A percentile compares a stretch with the other conserved stretches of the same genome.
phyloP scores from a whole-genome alignment of 2,888 invertebrate species.

The Dioctria rufipes region DNA sequence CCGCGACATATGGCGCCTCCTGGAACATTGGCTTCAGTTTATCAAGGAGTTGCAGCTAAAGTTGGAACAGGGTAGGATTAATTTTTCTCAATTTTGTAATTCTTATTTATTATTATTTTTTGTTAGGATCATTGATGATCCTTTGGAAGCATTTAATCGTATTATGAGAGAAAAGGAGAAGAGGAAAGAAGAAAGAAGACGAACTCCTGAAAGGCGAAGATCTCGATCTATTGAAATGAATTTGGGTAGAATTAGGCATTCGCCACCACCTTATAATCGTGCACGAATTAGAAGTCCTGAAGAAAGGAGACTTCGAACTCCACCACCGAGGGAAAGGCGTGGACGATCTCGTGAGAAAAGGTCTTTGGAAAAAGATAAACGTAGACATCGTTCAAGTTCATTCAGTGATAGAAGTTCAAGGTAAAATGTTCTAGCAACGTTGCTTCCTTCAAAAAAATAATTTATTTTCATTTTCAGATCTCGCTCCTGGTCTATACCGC shows the following conservation, averaged over 20 bases:
- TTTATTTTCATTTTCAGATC: conserved; percentile 60
- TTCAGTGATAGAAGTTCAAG: conserved; percentile 63
- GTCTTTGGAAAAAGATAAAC: conserved; percentile 56
- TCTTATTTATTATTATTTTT: no score
- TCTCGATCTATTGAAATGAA: conserved; percentile 68
- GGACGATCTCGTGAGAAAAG: conserved; percentile 66
- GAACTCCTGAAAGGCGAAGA: conserved; percentile 72
- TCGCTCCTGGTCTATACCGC: conserved; percentile 63
- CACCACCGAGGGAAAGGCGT: conserved; percentile 65
- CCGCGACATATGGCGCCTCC: conserved; percentile 61
- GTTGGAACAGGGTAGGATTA: conserved; percentile 68
- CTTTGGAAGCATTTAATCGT: conserved; percentile 88
- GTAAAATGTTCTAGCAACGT: conserved; percentile 52
- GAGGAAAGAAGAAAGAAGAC: conserved; percentile 71
- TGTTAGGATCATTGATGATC: conserved; percentile 84
- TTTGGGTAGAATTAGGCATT: conserved; percentile 58
- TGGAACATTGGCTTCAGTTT: conserved; percentile 68
- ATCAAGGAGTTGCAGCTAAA: conserved; percentile 69
- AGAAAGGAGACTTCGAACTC: conserved; percentile 65
- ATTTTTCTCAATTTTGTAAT: not conserved
- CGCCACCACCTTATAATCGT: conserved; percentile 57
- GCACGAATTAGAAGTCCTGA: conserved; percentile 56
- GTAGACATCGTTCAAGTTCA: conserved; percentile 62
- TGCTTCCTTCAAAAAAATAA: not conserved
- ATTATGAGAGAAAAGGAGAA: conserved; percentile 87